Base-by-base conservation (phyloP, 2,888 invertebrate genomes). In the Synergus laeviventris region DNA sequence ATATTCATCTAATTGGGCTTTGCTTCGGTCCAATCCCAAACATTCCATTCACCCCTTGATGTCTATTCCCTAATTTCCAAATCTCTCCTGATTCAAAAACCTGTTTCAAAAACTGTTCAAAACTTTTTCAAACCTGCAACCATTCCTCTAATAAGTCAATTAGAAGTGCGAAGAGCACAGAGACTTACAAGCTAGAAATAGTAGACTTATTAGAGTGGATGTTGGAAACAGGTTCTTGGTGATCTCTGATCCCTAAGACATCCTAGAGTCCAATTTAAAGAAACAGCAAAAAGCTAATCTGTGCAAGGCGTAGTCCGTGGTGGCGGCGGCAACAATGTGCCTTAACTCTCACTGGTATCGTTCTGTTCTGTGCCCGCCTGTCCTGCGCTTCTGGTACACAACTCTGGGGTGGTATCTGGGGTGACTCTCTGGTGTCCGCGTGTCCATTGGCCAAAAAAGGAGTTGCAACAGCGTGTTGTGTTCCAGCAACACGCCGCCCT, bases 401-500 rank as follows among this genome's bases (percentile, higher is more conserved):
- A 81, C 84, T 85, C 85, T 86, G 83, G 85, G 85, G 85, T 85
- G 85, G 85, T 86, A 86, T 86, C 82, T 84, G 85, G 83, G 85
- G 81, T 84, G 86, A 84, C 84, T 85, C 81, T 81, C 82, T 81
- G 83, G 81, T 81, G 81, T 82, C 81, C 81, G 82, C 79, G 80
- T 81, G 78, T 81, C 82, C 82, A 77, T 78, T 77, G 59, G 84
- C 82, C 88, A 86, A 90, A 90, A 88, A 91, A 91, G 95, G 95
- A 95, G 95, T 95, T 96, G 94, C 96, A 97, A 95, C 94, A 95
- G 93, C 96, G 96, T 94, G 96, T 96, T 95, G 96, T 96, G 94
- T 95, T 96, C 94, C 96, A 97, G 95, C 97, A 97, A 95, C 97
- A 97, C 93, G 97, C 97, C 89, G 94, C 97, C 90, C 95, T 96